These are phyloP conservation scores for Esox niger DNA, from an alignment of 2,113 vertebrate species.

Conservation along the genomic window DNA sequence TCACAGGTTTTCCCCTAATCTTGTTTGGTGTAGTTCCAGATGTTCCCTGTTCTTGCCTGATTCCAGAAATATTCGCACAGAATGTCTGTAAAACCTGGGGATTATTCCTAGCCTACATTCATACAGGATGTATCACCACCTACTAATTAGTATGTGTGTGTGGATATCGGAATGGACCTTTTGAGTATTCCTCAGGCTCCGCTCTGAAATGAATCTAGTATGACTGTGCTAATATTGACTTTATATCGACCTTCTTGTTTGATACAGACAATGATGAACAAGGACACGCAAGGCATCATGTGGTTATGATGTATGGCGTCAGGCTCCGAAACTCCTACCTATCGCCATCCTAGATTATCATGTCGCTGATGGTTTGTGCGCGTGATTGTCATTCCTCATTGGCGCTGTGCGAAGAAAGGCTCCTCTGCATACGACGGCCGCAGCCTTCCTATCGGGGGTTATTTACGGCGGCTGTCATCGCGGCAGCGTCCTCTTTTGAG, in stretches of 20 bases:
- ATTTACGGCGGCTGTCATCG: conserved; percentile 37
- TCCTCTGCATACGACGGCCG: conserved; percentile 18
- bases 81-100: no score
- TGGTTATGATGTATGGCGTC: conserved; percentile 34
- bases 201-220: conserved; percentile 34
- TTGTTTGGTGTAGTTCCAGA: no score
- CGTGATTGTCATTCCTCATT: conserved; percentile 13
- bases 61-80: no score
- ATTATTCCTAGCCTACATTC: no score
- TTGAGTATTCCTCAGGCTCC: not conserved
- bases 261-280: conserved; percentile 29
- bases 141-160: no score
- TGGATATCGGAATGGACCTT: no score
- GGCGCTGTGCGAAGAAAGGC: conserved; percentile 18
- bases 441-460: conserved; percentile 22
- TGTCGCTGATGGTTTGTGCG: conserved; percentile 13
- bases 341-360: conserved; percentile 12
- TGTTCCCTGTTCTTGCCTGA: no score
- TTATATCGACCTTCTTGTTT: conserved; percentile 47
- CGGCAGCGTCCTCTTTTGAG: conserved; percentile 27
- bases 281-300: conserved; percentile 31
- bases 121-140: no score
- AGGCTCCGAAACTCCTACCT: conserved; percentile 18
- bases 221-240: conserved; percentile 35
- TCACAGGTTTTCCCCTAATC: no score